Conservation (phyloP, 2,113 vertebrate species). For the Ceyx margarethae region DNA sequence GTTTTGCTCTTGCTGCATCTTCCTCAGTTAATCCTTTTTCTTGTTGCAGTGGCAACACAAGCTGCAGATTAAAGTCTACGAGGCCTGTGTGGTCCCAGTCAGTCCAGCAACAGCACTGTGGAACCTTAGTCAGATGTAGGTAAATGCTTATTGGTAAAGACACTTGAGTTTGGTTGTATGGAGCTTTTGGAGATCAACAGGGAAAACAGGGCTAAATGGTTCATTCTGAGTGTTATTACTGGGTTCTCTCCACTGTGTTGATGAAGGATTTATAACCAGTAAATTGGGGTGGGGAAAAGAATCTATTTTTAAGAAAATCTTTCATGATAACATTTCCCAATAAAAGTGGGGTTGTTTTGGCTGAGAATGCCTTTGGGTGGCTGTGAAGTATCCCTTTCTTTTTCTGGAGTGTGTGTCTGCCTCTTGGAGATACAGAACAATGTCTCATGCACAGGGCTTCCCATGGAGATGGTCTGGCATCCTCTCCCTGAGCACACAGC, state of each 20-base stretch:
- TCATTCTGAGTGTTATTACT: background rate
- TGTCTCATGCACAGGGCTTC: background rate
- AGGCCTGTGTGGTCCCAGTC: background rate
- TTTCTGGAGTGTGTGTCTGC: background rate
- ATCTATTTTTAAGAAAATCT: background rate
- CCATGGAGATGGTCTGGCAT: accelerated
- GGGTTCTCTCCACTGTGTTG: background rate
- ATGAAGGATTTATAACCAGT: background rate
- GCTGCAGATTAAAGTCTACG: background rate
- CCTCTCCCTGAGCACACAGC: background rate
- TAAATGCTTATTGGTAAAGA: background rate
- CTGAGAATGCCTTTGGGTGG: background rate
- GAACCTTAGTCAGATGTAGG: background rate
- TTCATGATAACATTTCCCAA: background rate
- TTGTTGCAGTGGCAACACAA: background rate
- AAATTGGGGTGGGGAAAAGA: background rate
- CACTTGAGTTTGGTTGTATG: background rate
- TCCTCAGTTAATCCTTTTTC: background rate
- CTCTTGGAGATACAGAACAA: background rate
- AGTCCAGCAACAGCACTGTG: background rate
- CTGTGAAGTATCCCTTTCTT: background rate
- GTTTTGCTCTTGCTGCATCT: constrained; percentile 21
- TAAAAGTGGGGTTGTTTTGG: background rate
- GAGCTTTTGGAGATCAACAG: background rate
- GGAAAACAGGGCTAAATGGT: background rate